Evolutionary conservation across 2,888 invertebrate genomes (phyloP), one percentile per base, ranked within the genome.

Genomic region (Euclidia mi): DNA sequence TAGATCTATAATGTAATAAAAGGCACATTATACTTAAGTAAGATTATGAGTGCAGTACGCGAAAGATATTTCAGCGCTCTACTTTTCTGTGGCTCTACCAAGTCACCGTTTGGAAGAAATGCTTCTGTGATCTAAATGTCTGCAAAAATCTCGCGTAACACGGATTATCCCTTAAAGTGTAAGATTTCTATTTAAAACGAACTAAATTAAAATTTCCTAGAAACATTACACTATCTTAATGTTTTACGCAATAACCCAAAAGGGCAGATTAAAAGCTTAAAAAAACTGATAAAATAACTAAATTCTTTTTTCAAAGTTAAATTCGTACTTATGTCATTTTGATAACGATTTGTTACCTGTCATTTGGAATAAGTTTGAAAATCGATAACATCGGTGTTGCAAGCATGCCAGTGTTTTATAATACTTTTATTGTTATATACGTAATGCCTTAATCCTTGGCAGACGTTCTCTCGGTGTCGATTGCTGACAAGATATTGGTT

Each of bases 371-470:
- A 71, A 69, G 43, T 67, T 55, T 40, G 4, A 42, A 48, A 57
- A 38, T 42, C 9, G 76, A 72, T 69, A 58, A 46, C 28, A 69
- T 69, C 70, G 34, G 38, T 49, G 56, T 44, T 59, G 40, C 48
- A 40, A 64, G 46, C 31, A 49, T 56, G 46, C 41, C 38, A 55
- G 37, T 67, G 71, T 67, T 76, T 46, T 46, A 52, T 40, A 53
- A 45, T 45, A 20, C 38, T 40, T 50, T 80, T 75, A 71, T 81
- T 77, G 71, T 73, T 72, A 66, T 60, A 69, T 65, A 62, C 58
- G 51, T 73, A 69, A 80, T 63, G 57, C 65, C 43, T 53, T 78
- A 79, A 87, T 81, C 81, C 79, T 38, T 35, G 37, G 53, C 56
- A 65, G 65, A 53, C 45, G 65, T 46, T 60, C 56, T 56, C 51